phyloP scores from a whole-genome alignment of 2,113 vertebrate genomes.

The Capreolus pygargus region DNA sequence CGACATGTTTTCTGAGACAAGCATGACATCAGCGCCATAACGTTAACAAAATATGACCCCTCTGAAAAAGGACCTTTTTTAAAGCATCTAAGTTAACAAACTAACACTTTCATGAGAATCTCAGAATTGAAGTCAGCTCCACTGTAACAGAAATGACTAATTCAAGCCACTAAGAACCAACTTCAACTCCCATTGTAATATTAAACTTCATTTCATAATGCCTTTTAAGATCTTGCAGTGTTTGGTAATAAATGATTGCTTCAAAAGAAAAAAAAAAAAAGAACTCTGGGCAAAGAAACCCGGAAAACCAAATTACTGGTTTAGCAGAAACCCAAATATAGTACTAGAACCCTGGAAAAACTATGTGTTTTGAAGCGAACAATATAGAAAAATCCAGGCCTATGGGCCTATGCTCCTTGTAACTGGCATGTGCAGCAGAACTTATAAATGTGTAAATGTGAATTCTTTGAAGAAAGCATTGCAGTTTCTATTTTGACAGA shows the following conservation, averaged over 20 bases:
- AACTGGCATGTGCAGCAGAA: rapidly evolving
- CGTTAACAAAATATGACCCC: background rate
- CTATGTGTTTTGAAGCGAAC: background rate
- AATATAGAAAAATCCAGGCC: background rate
- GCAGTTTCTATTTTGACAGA: background rate
- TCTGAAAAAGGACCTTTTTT: background rate
- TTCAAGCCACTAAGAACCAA: background rate
- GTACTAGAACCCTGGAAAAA: background rate
- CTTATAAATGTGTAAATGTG: background rate
- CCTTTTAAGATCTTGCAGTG: background rate
- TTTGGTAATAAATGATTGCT: background rate
- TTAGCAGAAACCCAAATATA: background rate
- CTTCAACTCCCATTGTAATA: background rate
- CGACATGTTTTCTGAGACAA: background rate
- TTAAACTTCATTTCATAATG: background rate
- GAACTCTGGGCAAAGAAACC: background rate
- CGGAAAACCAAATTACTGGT: background rate
- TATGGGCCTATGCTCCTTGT: rapidly evolving
- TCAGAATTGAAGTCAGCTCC: too few species aligned
- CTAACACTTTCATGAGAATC: background rate
- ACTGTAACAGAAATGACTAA: background rate
- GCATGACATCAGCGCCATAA: background rate
- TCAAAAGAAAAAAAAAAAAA: background rate
- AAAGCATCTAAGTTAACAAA: background rate
- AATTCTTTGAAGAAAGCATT: background rate